These are phyloP conservation scores for Ridgeia piscesae DNA, from an alignment of 1,140 invertebrate species.

Conservation along the genomic window DNA sequence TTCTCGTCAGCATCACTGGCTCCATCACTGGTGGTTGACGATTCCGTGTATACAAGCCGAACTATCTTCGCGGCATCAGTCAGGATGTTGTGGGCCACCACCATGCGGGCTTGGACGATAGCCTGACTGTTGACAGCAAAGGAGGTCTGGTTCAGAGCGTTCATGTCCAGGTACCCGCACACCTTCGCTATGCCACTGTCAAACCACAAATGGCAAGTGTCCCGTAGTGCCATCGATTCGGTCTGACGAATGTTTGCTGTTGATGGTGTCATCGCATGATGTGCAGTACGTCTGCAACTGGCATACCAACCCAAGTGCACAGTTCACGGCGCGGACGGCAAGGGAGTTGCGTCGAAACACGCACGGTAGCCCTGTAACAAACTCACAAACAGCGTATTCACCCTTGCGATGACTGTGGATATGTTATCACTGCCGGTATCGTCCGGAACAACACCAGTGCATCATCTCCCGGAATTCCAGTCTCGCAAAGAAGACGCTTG, in stretches of 20 bases:
- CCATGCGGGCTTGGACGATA: background rate
- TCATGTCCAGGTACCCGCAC: background rate
- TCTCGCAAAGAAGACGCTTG: background rate
- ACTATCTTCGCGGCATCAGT: background rate
- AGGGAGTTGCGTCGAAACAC: background rate
- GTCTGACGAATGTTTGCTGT: background rate
- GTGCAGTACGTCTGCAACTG: background rate
- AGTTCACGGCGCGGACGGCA: background rate
- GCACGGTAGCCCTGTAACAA: background rate
- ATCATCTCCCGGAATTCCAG: background rate
- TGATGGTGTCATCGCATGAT: background rate
- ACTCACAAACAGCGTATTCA: background rate
- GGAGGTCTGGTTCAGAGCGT: background rate
- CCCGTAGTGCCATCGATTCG: background rate
- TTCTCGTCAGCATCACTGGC: background rate
- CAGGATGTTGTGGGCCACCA: background rate
- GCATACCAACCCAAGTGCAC: background rate
- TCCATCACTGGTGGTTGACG: background rate
- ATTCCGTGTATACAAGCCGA: background rate
- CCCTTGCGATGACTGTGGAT: background rate
- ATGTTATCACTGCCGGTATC: background rate
- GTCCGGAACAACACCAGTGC: background rate
- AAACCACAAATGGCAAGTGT: background rate
- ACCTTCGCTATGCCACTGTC: background rate
- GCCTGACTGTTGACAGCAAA: background rate